phyloP scores from a whole-genome alignment of 2,888 invertebrate genomes.

The Vannuccia rotundouncinata region DNA sequence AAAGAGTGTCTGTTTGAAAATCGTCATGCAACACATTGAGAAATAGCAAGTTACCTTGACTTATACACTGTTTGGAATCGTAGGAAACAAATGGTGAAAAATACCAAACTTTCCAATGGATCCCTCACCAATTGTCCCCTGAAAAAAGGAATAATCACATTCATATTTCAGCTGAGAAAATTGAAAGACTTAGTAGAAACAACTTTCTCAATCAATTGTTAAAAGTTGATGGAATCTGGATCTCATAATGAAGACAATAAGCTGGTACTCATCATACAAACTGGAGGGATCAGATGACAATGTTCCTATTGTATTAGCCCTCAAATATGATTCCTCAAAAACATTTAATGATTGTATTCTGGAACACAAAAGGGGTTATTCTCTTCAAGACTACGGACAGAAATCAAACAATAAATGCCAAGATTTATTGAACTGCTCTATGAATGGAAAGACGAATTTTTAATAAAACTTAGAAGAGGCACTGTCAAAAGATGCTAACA shows the following conservation, averaged over 20 bases:
- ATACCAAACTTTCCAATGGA: conserved; percentile 13
- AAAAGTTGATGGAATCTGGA: conserved; percentile 18
- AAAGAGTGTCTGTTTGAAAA: conserved; percentile 20
- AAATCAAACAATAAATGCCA: conserved; percentile 16
- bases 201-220: conserved; percentile 10
- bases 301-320: neutral
- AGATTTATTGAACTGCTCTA: neutral
- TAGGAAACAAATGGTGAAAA: neutral
- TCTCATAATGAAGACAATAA: conserved; percentile 7
- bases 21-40: neutral
- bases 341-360: conserved; percentile 7
- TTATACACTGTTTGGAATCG: conserved; percentile 1
- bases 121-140: conserved; percentile 10
- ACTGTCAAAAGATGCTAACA: conserved; percentile 19
- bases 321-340: neutral
- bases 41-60: conserved; percentile 10
- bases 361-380: conserved; percentile 6
- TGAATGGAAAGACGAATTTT: neutral
- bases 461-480: neutral
- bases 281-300: conserved; percentile 11
- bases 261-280: neutral
- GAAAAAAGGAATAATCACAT: conserved; percentile 5
- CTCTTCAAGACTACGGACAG: conserved; percentile 12
- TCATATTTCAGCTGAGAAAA: conserved; percentile 10
- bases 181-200: conserved; percentile 19